These are phyloP conservation scores for Encarsia formosa DNA, from an alignment of 2,888 invertebrate species.

Conservation along the genomic window DNA sequence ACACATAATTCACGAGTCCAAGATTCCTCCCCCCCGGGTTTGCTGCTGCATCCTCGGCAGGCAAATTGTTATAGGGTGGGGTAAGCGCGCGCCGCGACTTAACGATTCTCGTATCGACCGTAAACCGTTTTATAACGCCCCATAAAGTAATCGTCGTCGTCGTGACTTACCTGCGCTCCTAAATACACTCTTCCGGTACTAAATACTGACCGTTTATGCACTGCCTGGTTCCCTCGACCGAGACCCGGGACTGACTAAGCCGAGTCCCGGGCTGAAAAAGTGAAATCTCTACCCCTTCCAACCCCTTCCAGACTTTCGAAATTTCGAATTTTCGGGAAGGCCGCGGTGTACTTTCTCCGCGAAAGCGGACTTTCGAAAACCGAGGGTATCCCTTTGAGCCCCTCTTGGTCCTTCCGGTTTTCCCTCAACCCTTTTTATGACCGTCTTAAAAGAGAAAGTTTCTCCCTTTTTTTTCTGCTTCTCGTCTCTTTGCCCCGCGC, in stretches of 20 bases:
- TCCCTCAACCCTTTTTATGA: slow-evolving; percentile 40
- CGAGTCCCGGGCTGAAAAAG: slow-evolving; percentile 32
- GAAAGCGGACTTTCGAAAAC: slow-evolving; percentile 16
- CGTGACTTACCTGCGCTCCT: slow-evolving; percentile 33
- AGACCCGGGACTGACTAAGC: background rate
- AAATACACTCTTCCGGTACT: slow-evolving; percentile 16
- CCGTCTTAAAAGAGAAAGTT: slow-evolving; percentile 38
- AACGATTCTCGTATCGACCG: slow-evolving; percentile 33
- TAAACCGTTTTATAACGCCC: slow-evolving; percentile 35
- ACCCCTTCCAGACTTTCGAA: background rate
- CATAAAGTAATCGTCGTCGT: slow-evolving; percentile 40
- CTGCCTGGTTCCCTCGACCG: slow-evolving; percentile 7
- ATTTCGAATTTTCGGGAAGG: slow-evolving; percentile 15
- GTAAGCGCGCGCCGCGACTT: slow-evolving; percentile 14
- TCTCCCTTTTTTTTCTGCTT: slow-evolving; percentile 2
- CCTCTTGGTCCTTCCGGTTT: slow-evolving; percentile 4
- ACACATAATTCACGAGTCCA: slow-evolving; percentile 19
- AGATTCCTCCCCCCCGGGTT: too few species aligned
- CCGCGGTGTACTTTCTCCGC: slow-evolving; percentile 27
- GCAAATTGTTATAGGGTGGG: slow-evolving; percentile 18
- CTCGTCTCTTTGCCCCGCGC: slow-evolving; percentile 1
- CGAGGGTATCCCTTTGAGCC: slow-evolving; percentile 19
- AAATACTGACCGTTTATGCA: slow-evolving; percentile 7
- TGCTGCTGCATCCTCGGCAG: too few species aligned
- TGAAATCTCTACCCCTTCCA: slow-evolving; percentile 42